Evolutionary conservation across 2,113 vertebrate species (phyloP).

Genomic region (Salminus brasiliensis): DNA sequence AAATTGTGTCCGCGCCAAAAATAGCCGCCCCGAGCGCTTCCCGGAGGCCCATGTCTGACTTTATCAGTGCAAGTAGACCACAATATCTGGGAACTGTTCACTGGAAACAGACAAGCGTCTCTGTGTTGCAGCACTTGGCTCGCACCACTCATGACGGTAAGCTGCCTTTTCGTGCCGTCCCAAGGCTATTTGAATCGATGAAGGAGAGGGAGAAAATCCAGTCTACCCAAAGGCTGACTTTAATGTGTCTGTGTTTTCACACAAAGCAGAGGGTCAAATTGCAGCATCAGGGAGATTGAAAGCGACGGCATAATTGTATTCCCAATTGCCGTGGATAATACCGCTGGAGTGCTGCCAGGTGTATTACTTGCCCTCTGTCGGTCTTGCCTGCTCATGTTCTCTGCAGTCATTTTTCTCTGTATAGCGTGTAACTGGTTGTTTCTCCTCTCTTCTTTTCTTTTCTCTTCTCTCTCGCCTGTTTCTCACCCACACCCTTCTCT

Average conservation of each 20-base stretch:
- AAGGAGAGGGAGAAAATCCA: not conserved
- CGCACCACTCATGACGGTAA: not conserved
- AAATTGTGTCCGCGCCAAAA: constrained; percentile 38
- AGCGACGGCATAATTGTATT: not conserved
- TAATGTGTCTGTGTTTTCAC: not conserved
- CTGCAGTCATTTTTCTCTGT: not conserved
- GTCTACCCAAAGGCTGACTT: not conserved
- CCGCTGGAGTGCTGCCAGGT: not conserved
- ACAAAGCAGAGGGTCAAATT: not conserved
- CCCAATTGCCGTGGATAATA: not conserved
- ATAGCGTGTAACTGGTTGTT: not conserved
- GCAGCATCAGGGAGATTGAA: not conserved
- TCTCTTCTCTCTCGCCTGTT: not conserved
- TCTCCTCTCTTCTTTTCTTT: not conserved
- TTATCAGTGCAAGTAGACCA: constrained; percentile 28
- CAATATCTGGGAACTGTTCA: constrained; percentile 23
- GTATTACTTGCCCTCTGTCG: not conserved
- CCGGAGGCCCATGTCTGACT: constrained; percentile 36
- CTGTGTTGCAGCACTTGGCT: not conserved
- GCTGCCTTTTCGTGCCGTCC: not conserved
- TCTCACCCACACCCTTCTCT: not conserved
- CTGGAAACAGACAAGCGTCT: constrained; percentile 15
- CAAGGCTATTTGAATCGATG: not conserved
- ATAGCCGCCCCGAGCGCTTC: constrained; percentile 43
- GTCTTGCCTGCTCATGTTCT: not conserved